Conservation (phyloP, 2,888 invertebrate species). For the Pomacea canaliculata region DNA sequence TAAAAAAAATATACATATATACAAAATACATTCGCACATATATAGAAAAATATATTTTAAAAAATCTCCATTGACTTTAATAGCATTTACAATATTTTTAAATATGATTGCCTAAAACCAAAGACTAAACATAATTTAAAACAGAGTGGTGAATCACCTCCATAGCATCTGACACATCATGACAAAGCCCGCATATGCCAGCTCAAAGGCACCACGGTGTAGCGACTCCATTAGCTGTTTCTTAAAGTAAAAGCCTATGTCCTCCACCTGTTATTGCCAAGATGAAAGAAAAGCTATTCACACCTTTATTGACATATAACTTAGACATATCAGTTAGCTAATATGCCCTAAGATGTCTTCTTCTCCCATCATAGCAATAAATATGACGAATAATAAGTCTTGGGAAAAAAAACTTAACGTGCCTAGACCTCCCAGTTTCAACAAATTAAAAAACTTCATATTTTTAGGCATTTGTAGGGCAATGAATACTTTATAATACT, state of each 20-base stretch:
- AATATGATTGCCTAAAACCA: no score
- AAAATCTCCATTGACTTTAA: neutral
- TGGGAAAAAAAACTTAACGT: no score
- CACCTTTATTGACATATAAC: neutral
- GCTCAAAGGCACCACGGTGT: slow-evolving; percentile 97
- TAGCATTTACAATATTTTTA: no score
- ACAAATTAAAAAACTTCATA: no score
- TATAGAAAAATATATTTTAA: neutral
- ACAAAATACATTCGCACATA: neutral
- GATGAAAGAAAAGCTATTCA: neutral
- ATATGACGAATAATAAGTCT: neutral
- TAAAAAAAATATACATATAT: neutral
- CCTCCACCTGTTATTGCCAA: slow-evolving; percentile 46
- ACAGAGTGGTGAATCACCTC: slow-evolving; percentile 69
- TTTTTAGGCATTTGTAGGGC: no score
- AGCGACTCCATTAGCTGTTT: slow-evolving; percentile 76
- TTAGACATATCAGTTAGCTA: neutral
- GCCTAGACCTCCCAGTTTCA: no score
- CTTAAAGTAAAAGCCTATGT: slow-evolving; percentile 63
- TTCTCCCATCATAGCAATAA: neutral
- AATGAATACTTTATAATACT: no score
- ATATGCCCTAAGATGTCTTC: neutral
- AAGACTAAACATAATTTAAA: no score
- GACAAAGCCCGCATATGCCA: slow-evolving; percentile 90
- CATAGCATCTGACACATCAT: slow-evolving; percentile 80